Conservation (phyloP, 2,113 vertebrate genomes). For the Herpetotheres cachinnans region DNA sequence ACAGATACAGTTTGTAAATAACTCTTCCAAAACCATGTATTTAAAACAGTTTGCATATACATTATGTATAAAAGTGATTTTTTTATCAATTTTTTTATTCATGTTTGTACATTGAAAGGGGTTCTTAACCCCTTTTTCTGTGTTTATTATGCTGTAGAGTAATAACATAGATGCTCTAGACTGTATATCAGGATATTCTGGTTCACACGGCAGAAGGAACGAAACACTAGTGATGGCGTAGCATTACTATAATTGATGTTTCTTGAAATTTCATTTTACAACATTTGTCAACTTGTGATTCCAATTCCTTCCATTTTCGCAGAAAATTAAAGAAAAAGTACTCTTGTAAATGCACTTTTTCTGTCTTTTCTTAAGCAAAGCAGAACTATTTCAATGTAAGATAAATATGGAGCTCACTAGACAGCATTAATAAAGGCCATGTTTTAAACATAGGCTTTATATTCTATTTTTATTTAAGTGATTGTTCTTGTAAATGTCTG, state of each 20-base stretch:
- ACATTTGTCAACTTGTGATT: slow-evolving; percentile 81
- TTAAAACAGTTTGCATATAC: slow-evolving; percentile 91
- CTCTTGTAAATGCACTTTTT: slow-evolving; percentile 83
- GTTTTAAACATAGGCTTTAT: slow-evolving; percentile 86
- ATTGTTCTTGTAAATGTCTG: slow-evolving; percentile 63
- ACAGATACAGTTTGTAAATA: slow-evolving; percentile 87
- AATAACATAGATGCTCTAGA: slow-evolving; percentile 81
- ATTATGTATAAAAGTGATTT: slow-evolving; percentile 93
- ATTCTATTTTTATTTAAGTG: slow-evolving; percentile 74
- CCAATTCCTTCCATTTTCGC: slow-evolving; percentile 79
- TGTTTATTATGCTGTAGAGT: slow-evolving; percentile 86
- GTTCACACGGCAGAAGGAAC: slow-evolving; percentile 70
- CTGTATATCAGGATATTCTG: slow-evolving; percentile 78
- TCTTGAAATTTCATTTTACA: slow-evolving; percentile 77
- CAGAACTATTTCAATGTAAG: slow-evolving; percentile 87
- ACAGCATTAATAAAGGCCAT: slow-evolving; percentile 91
- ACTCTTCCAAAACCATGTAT: slow-evolving; percentile 86
- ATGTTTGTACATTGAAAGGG: slow-evolving; percentile 89
- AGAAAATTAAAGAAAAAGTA: slow-evolving; percentile 84
- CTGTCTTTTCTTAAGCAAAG: slow-evolving; percentile 87
- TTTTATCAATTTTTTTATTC: slow-evolving; percentile 90
- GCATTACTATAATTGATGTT: slow-evolving; percentile 76
- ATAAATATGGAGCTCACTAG: slow-evolving; percentile 81
- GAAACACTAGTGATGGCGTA: slow-evolving; percentile 74
- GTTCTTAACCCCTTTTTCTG: slow-evolving; percentile 73